phyloP scores from a whole-genome alignment of 2,113 vertebrate genomes.

The Myrmophylax atrothorax region DNA sequence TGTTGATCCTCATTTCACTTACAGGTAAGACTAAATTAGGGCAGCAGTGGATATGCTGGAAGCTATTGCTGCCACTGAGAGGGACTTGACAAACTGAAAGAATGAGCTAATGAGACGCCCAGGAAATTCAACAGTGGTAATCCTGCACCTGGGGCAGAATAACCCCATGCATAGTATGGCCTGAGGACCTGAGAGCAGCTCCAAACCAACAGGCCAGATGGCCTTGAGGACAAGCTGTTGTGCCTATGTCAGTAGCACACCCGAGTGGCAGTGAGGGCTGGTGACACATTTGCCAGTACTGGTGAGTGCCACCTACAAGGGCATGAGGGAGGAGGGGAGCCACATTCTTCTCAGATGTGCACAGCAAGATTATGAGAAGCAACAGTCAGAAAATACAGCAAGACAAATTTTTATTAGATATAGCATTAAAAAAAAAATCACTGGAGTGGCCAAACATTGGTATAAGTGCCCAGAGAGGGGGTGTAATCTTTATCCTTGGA shows the following conservation, averaged over 20 bases:
- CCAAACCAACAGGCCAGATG: not conserved
- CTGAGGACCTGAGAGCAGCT: not conserved
- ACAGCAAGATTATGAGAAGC: not conserved
- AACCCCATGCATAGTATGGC: not conserved
- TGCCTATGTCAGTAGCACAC: not conserved
- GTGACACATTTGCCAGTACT: not conserved
- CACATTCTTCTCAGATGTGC: not conserved
- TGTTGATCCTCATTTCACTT: not conserved
- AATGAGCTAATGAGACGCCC: not conserved
- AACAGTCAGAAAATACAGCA: not conserved
- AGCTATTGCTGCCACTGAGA: not conserved
- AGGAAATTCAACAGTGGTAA: not conserved
- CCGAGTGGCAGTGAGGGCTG: not conserved
- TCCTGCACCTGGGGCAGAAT: not conserved
- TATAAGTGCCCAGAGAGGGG: not conserved
- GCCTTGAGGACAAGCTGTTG: not conserved
- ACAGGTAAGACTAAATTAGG: not conserved
- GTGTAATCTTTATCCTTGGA: not conserved
- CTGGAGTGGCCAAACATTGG: not conserved
- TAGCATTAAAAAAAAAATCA: not conserved
- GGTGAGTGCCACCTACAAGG: not conserved
- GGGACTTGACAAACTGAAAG: not conserved
- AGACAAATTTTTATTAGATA: not conserved
- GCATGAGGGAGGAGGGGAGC: not conserved
- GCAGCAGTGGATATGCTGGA: not conserved